Evolutionary conservation across 2,888 invertebrate species (phyloP), one percentile per base, ranked within the genome.

Genomic region (Julus scanicus): DNA sequence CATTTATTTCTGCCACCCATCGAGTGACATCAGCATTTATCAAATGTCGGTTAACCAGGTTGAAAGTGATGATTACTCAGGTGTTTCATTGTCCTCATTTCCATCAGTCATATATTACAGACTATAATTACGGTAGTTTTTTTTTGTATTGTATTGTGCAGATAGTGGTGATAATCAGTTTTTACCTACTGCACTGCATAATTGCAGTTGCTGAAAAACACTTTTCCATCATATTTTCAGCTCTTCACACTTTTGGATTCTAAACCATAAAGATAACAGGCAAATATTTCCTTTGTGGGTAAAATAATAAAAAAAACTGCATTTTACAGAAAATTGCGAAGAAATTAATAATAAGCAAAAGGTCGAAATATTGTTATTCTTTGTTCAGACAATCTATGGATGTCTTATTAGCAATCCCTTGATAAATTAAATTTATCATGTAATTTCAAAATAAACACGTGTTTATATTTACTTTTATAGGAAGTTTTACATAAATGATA

Each of bases 21-120:
- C 29, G 71, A 71, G 71, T 71, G 71, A 71, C 71, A 71, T 71
- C 71, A 71, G 71, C 71, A 71, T 71, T 71, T 71, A 71, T 71
- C 71, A 71, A 71, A 71, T 71, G 71, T 71, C 71, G 71, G 71
- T 71, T 71, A 71, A 71, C 71, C 71, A 71, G 71, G 9, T 71
- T 71, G 71, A 29, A 71, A 71, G 29, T 71, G 71, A 71, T 71
- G 71, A 71, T 71, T 71, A 71, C 71, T 71, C 71, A 71, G 71
- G 71, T 8, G 71, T 71, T 71, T 71, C 71, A 71, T 71, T 71
- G 71, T 71, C 71, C 71, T 71, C 29, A 11, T 71, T 71, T 71
- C 29, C 71, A 71, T 71, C 71, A 71, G 29, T 20, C 71, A 71
- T 71, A 71, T 71, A 71, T 71, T 71, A 71, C 71, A 71, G 20